A percentile compares a stretch with the other conserved stretches of the same genome.
phyloP scores from a whole-genome alignment of 2,113 vertebrate species.

The Brachypodius melanocephalos region DNA sequence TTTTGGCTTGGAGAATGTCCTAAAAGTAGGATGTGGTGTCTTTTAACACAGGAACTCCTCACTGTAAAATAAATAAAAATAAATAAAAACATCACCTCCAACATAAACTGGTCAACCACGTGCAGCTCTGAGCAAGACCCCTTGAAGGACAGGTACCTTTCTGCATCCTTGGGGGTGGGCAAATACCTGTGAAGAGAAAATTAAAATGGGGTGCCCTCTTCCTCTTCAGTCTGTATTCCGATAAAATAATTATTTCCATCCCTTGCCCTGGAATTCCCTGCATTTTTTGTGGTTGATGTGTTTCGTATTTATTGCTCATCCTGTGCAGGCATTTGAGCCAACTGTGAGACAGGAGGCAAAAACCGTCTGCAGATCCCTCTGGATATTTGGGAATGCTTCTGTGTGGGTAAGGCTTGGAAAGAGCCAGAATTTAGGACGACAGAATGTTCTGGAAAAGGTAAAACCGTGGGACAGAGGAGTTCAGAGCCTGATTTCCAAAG shows the following conservation, averaged over 20 bases:
- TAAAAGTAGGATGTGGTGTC: background rate
- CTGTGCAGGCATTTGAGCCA: background rate
- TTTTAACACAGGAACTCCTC: background rate
- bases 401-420: background rate
- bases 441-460: background rate
- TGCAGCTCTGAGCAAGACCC: conserved; percentile 79
- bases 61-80: background rate
- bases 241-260: background rate
- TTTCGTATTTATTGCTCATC: background rate
- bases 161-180: conserved; percentile 81
- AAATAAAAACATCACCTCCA: conserved; percentile 73
- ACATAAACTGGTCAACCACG: conserved; percentile 87
- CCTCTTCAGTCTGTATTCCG: background rate
- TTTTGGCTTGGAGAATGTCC: background rate
- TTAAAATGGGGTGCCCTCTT: background rate
- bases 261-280: background rate
- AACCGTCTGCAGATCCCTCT: background rate
- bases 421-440: background rate
- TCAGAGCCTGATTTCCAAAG: background rate
- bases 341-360: rapidly evolving
- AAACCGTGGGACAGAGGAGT: background rate
- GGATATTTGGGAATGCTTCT: background rate
- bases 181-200: conserved; percentile 75
- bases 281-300: rapidly evolving
- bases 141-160: conserved; percentile 81